Evolutionary conservation across 2,888 invertebrate genomes (phyloP).

Genomic region (Microctonus hyperodae): DNA sequence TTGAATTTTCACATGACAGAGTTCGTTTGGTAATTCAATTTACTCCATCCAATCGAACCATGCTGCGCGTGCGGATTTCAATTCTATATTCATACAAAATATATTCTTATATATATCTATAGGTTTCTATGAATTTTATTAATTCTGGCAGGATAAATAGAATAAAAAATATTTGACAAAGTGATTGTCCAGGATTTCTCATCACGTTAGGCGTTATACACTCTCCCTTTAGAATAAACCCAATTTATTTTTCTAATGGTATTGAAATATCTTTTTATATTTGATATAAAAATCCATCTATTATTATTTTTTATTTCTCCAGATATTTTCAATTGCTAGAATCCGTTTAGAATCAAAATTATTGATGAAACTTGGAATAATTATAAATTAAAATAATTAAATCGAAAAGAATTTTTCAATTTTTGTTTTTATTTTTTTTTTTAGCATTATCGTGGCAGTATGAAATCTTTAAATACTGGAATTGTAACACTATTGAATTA

Average conservation of each 20-base stretch:
- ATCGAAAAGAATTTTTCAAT: not conserved
- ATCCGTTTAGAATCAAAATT: too few relatives aligned
- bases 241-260: too few relatives aligned
- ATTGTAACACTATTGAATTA: constrained; percentile 98
- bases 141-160: not conserved
- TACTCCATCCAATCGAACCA: constrained; percentile 38
- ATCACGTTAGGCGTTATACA: too few relatives aligned
- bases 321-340: too few relatives aligned
- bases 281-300: too few relatives aligned
- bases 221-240: too few relatives aligned
- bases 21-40: constrained; percentile 41
- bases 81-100: constrained; percentile 3
- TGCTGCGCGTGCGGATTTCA: constrained; percentile 17
- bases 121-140: not conserved
- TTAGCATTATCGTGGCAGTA: constrained; percentile 92
- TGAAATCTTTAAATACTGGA: constrained; percentile 96
- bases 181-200: too few relatives aligned
- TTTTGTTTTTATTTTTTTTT: constrained; percentile 53
- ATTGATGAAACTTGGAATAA: not conserved
- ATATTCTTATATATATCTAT: not conserved
- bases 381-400: not conserved
- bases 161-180: too few relatives aligned
- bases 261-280: too few relatives aligned
- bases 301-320: too few relatives aligned
- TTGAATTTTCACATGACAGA: constrained; percentile 37